Conservation (phyloP, 2,797 vertebrate genomes). For the Benthosema pterotum region DNA sequence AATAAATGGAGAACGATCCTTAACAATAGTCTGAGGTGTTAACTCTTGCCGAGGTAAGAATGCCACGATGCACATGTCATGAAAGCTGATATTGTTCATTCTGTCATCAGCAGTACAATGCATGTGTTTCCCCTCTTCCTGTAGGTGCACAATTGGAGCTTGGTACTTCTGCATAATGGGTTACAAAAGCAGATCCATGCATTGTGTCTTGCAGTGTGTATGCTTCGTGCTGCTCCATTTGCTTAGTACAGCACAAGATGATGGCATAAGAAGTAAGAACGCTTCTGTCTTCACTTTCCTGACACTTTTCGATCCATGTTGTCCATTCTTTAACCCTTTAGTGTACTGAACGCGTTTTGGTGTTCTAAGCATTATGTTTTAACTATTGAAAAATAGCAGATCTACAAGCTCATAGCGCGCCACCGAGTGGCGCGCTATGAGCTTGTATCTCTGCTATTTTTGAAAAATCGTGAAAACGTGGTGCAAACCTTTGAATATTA, state of each 20-base stretch:
- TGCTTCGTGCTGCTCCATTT: slow-evolving; percentile 83
- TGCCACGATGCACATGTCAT: slow-evolving; percentile 25
- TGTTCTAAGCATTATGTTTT: no score
- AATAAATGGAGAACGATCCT: background rate
- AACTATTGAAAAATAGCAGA: no score
- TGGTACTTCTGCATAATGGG: slow-evolving; percentile 84
- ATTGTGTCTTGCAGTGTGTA: slow-evolving; percentile 80
- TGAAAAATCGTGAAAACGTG: no score
- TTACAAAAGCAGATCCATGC: slow-evolving; percentile 75
- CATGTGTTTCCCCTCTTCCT: slow-evolving; percentile 68
- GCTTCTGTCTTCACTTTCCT: slow-evolving; percentile 65
- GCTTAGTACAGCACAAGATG: slow-evolving; percentile 86
- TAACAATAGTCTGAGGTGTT: slow-evolving; percentile 1
- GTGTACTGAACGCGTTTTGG: no score
- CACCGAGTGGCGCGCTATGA: no score
- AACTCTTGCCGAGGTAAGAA: slow-evolving; percentile 42
- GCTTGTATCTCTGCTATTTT: no score
- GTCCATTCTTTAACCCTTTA: slow-evolving; percentile 35
- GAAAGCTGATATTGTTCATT: slow-evolving; percentile 52
- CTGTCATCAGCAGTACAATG: slow-evolving; percentile 60
- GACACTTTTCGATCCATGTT: slow-evolving; percentile 54
- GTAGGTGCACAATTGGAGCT: slow-evolving; percentile 83
- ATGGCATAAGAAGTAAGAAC: slow-evolving; percentile 95
- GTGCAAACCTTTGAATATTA: no score
- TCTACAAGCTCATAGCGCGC: no score